Percentiles rank a stretch among this genome's conserved stretches.
phyloP scores from a whole-genome alignment of 2,888 invertebrate species.

The Margaritifera margaritifera region DNA sequence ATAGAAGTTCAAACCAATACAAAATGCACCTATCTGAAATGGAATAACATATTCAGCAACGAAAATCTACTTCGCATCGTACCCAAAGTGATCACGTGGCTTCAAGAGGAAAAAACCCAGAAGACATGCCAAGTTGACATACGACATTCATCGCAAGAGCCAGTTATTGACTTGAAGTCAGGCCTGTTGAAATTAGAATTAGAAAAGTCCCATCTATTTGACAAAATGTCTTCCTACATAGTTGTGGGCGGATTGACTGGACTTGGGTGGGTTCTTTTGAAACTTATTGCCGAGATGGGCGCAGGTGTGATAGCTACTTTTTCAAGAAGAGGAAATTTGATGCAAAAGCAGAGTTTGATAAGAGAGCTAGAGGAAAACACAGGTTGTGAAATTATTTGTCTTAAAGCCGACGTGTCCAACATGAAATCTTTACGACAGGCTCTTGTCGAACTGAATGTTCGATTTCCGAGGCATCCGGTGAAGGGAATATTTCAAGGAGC shows the following conservation, averaged over 20 bases:
- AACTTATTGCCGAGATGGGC: conserved; percentile 36
- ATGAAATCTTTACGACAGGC: conserved; percentile 20
- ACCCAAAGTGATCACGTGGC: too few species aligned
- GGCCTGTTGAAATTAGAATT: too few species aligned
- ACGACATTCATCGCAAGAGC: too few species aligned
- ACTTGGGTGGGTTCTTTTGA: conserved; percentile 46
- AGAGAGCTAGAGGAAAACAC: conserved; percentile 13
- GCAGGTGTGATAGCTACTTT: conserved; percentile 42
- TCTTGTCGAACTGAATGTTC: conserved; percentile 18
- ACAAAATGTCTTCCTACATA: conserved; percentile 31
- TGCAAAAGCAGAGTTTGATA: conserved; percentile 28
- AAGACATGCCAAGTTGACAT: too few species aligned
- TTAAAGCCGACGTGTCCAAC: conserved; percentile 44
- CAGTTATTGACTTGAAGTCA: too few species aligned
- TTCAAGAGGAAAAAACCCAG: too few species aligned
- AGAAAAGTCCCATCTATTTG: conserved; percentile 9
- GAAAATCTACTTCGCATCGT: too few species aligned
- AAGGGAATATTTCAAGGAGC: conserved; percentile 58
- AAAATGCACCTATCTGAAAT: too few species aligned
- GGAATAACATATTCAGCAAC: too few species aligned
- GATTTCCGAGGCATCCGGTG: conserved; percentile 19
- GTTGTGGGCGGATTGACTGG: conserved; percentile 52
- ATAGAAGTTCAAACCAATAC: too few species aligned
- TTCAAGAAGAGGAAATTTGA: conserved; percentile 28
- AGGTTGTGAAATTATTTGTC: conserved; percentile 27